These are phyloP conservation scores for Galerucella calmariensis DNA, from an alignment of 2,888 invertebrate genomes.

Conservation along the genomic window DNA sequence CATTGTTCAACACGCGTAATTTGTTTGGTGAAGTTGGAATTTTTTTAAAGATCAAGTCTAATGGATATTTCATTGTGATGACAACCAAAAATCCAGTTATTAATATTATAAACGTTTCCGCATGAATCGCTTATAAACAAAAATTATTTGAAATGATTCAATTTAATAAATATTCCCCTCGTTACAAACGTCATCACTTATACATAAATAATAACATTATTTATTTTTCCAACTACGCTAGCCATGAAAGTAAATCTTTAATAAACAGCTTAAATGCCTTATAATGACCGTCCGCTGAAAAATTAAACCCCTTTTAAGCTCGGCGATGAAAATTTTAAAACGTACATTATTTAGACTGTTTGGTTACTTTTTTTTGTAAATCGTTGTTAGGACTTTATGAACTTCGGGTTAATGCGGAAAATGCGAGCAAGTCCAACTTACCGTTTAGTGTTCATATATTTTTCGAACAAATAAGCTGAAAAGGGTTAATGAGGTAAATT, in stretches of 20 bases:
- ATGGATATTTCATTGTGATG: too few relatives aligned
- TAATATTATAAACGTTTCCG: too few relatives aligned
- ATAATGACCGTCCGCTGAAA: background rate
- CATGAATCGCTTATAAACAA: too few relatives aligned
- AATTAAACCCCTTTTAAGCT: background rate
- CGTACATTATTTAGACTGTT: constrained; percentile 3
- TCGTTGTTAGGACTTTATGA: constrained; percentile 10
- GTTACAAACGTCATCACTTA: too few relatives aligned
- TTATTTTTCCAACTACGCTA: too few relatives aligned
- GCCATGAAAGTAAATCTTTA: background rate
- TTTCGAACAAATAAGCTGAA: background rate
- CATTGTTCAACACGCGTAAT: too few relatives aligned
- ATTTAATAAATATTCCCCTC: too few relatives aligned
- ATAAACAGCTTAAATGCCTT: background rate
- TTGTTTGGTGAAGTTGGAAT: too few relatives aligned
- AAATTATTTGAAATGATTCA: too few relatives aligned
- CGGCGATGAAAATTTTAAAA: constrained; percentile 16
- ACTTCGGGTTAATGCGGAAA: constrained; percentile 14
- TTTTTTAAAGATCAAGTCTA: too few relatives aligned
- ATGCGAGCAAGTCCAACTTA: background rate
- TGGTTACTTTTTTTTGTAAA: background rate
- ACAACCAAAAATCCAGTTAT: too few relatives aligned
- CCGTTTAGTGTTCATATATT: constrained; percentile 12
- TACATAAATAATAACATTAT: too few relatives aligned
- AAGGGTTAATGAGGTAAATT: constrained; percentile 2